Percentiles rank a stretch among this genome's conserved stretches.
phyloP scores from a whole-genome alignment of 2,113 vertebrate species.

The Gallinago undulata region DNA sequence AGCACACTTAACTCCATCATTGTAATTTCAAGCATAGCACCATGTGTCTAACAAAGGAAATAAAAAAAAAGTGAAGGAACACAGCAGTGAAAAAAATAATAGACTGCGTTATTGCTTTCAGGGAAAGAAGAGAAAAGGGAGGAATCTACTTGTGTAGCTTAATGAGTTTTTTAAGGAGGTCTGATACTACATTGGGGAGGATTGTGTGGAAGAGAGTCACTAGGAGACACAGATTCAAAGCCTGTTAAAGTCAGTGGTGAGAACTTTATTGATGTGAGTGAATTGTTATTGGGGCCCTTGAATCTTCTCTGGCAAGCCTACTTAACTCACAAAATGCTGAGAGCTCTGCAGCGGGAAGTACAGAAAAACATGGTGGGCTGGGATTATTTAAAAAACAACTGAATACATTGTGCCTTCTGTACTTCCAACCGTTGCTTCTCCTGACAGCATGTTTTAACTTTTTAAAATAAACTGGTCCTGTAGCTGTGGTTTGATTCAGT shows the following conservation, averaged over 20 bases:
- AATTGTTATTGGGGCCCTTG: neutral
- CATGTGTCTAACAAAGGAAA: neutral
- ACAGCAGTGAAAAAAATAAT: neutral
- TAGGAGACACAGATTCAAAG: neutral
- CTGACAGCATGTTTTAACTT: neutral
- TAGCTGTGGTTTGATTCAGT: neutral
- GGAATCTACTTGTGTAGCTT: neutral
- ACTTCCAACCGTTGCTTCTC: neutral
- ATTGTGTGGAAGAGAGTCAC: neutral
- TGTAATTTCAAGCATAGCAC: neutral
- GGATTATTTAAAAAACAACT: neutral
- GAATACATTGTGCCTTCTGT: neutral
- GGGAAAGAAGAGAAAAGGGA: neutral
- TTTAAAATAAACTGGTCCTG: neutral
- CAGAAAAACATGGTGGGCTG: neutral
- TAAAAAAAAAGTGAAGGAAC: neutral
- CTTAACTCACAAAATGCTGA: neutral
- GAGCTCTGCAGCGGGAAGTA: neutral
- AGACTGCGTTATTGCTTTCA: neutral
- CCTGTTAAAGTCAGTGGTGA: neutral
- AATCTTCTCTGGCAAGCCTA: neutral
- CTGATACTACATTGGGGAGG: neutral
- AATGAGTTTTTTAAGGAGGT: neutral
- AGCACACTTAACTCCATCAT: neutral
- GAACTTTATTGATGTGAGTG: neutral